Evolutionary conservation across 2,888 invertebrate genomes (phyloP).

Genomic region (Leucophora obtusa): DNA sequence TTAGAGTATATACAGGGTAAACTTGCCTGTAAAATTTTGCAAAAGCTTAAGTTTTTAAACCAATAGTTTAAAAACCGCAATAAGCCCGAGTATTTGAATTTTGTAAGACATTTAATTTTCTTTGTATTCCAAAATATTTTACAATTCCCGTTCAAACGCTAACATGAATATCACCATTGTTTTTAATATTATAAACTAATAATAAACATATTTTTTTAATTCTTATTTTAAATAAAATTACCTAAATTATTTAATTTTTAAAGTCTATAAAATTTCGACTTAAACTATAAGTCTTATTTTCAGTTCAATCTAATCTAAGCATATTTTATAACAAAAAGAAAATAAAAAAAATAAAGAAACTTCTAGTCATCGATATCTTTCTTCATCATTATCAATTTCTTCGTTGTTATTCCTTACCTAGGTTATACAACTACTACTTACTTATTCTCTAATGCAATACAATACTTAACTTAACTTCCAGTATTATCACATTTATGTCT

Average conservation of each 20-base stretch:
- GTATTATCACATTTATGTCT: too few relatives aligned
- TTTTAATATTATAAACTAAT: background rate
- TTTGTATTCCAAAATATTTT: too few relatives aligned
- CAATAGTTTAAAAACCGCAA: too few relatives aligned
- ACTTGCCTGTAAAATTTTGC: too few relatives aligned
- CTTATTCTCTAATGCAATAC: too few relatives aligned
- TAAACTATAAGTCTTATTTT: background rate
- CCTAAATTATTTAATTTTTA: background rate
- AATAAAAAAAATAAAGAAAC: background rate
- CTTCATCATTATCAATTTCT: background rate
- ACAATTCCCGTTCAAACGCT: too few relatives aligned
- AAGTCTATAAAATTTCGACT: background rate
- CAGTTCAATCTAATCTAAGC: background rate
- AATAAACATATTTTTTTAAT: background rate
- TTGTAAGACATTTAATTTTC: too few relatives aligned
- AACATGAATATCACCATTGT: too few relatives aligned
- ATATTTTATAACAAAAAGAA: background rate
- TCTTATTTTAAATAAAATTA: background rate
- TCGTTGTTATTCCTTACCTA: background rate
- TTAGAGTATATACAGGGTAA: too few relatives aligned
- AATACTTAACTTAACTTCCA: too few relatives aligned
- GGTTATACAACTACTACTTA: background rate
- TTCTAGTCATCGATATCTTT: background rate
- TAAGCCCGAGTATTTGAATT: too few relatives aligned
- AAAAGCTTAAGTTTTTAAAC: too few relatives aligned